Evolutionary conservation across 2,888 invertebrate genomes (phyloP).

Genomic region (Stegana nigrithorax): DNA sequence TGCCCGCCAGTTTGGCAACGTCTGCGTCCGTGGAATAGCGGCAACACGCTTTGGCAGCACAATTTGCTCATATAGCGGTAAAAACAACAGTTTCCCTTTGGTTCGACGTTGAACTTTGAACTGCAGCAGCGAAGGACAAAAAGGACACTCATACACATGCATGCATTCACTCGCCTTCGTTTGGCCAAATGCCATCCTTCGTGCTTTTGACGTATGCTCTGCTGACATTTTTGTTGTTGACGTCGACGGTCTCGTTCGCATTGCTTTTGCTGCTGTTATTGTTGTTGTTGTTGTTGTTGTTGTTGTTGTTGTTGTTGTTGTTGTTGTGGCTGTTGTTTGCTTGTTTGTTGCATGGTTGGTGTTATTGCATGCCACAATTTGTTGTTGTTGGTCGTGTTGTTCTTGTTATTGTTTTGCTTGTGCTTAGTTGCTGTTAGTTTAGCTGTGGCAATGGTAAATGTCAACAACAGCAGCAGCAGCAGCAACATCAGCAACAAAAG

Average conservation of each 20-base stretch:
- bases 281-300: too few relatives aligned
- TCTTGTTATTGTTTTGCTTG: not conserved
- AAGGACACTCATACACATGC: not conserved
- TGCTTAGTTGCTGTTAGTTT: slow-evolving; percentile 3
- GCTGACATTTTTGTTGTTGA: not conserved
- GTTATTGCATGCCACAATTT: slow-evolving; percentile 16
- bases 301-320: not conserved
- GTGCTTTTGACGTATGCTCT: not conserved
- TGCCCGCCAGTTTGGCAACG: not conserved
- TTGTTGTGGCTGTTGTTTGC: not conserved
- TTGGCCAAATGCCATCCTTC: slow-evolving; percentile 23
- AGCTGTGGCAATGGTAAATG: slow-evolving; percentile 43
- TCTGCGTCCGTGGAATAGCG: not conserved
- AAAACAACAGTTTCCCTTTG: slow-evolving; percentile 56
- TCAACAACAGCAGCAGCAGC: slow-evolving; percentile 51
- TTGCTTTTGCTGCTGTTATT: not conserved
- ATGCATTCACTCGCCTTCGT: not conserved
- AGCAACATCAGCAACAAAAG: slow-evolving; percentile 30
- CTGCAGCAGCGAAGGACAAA: not conserved
- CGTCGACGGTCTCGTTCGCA: not conserved
- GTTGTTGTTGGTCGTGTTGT: not conserved
- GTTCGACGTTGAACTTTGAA: not conserved
- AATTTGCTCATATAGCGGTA: slow-evolving; percentile 12
- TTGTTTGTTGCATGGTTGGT: slow-evolving; percentile 6
- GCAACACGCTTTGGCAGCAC: not conserved